Conservation (phyloP, 2,797 vertebrate genomes). For the Diplodus sargus region DNA sequence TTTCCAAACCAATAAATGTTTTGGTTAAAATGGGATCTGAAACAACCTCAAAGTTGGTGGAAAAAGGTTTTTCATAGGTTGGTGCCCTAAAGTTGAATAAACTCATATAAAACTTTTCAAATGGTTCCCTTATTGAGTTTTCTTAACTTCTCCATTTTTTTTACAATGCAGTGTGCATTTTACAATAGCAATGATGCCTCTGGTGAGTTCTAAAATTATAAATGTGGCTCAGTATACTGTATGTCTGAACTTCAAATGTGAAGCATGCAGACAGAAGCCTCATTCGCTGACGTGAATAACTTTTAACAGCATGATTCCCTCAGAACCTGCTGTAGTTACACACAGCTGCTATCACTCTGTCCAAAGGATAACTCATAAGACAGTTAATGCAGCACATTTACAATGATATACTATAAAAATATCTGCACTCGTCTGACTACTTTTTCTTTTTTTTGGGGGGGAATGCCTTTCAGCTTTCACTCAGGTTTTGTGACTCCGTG, state of each 20-base stretch:
- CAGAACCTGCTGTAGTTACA: neutral
- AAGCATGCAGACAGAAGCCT: neutral
- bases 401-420: neutral
- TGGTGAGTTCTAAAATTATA: neutral
- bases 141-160: neutral
- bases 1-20: too few species aligned
- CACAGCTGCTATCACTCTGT: neutral
- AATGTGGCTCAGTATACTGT: neutral
- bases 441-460: neutral
- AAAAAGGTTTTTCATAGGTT: too few species aligned
- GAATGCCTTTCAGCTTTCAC: conserved; percentile 10
- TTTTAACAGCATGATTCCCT: accelerated
- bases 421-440: neutral
- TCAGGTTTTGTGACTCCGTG: neutral
- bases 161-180: neutral
- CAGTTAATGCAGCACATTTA: neutral
- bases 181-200: neutral
- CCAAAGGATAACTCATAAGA: neutral
- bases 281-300: neutral
- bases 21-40: too few species aligned
- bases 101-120: neutral
- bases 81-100: neutral
- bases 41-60: too few species aligned
- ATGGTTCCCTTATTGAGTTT: neutral
- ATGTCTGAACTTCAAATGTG: neutral